Evolutionary conservation across 2,797 vertebrate species (phyloP), one percentile per base, ranked within the genome.

Genomic region (Hypotaenidia philippensis): DNA sequence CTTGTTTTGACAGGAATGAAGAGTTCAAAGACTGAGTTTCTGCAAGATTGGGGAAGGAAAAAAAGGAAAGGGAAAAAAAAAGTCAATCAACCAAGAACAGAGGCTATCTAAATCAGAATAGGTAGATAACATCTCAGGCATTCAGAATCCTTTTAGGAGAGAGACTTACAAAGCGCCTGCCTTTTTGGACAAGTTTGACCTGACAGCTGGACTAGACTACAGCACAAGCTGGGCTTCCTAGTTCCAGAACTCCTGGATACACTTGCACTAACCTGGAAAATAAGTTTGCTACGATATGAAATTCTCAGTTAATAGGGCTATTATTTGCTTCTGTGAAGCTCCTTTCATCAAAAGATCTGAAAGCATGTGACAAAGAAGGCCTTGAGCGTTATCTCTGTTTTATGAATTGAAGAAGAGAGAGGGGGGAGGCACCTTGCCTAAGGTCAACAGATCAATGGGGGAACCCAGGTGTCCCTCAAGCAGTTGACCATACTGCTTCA

Each of bases 331-430:
- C 75, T 77, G 78, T 63, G 53, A 85, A 76, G 44, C 10, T 57
- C 20, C 64, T 94, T 94, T 96, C 91, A 87, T 91, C 78, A 77
- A 45, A 26, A 91, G 68, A 85, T 95, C 75, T 87, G 87, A 93
- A 87, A 89, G 63, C 17, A 63, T 66, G 55, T 40, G 74, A 93
- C 74, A 80, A 84, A 92, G 81, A 13, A 18, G 18, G 75, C 63
- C 81, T 91, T 92, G 55, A 94, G 36, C 14, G 0, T 84, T 89
- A 63, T 92, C 77, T 91, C 56, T 85, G 52, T 5, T 82, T 66
- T 40, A 83, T 52, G 78, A 55, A 75, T 7, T 63, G 61, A 84
- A 90, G 70, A 63, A 81, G 17, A 77, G 75, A 92, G 63, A 40
- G 13, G 38, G 13, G 38, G 22, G 19, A 84, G 25, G 34, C 52